Base-by-base conservation (phyloP, 2,113 vertebrate species). In the Corythornis vintsioides region DNA sequence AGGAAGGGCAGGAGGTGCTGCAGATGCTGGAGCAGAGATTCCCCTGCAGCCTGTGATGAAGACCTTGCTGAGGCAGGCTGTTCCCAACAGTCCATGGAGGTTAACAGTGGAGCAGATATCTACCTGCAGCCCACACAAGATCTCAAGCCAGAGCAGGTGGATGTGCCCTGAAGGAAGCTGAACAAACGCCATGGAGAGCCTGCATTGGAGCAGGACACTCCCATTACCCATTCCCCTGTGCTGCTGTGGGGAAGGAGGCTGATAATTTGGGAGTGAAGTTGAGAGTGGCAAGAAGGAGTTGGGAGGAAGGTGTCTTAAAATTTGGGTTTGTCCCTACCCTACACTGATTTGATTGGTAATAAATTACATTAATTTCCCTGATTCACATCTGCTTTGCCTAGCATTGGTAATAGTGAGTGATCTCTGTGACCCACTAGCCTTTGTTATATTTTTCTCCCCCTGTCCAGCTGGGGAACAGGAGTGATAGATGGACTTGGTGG, bases 401-500 rank as follows among this genome's bases (percentile, higher is more conserved):
- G 31, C 76, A 45, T 0, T n/a, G 24, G 12, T 55, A 6, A 56
- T n/a, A 18, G 9, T 31, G 28, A 56, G 53, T 29, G 53, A 56
- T 56, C 28, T 56, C 29, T 31, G 9, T 2, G 4, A 55, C 4
- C 2, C 17, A 50, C 0, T 1, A 7, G 3, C 15, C 26, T 55
- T 55, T 72, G 7, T 65, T n/a, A 4, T 3, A 59, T 45, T 29
- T 55, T 63, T 42, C 5, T 9, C 5, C 7, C 8, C 0, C 15
- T 65, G 2, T 40, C 33, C 43, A 55, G 19, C 3, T 56, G 43
- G 72, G 17, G 11, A 61, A 10, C 1, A 3, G 6, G 7, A 71
- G 15, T 24, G 25, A 66, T 2, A 43, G 16, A 38, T 5, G 1
- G 1, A 33, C 21, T 59, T 22, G 24, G 13, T 45, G 38, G 17